Conservation (phyloP, 2,113 vertebrate species). For the Arizona elegans region DNA sequence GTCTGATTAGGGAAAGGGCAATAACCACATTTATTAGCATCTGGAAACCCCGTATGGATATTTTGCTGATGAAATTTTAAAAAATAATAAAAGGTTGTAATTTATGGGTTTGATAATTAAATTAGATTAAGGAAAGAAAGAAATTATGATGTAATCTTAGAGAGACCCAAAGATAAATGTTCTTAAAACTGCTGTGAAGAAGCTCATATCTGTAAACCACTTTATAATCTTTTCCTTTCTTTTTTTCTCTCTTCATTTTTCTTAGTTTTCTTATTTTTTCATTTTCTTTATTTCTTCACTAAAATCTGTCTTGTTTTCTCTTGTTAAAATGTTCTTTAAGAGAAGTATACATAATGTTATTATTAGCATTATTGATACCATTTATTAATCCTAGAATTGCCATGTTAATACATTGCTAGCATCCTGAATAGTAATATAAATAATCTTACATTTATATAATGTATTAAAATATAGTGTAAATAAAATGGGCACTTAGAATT, state of each 20-base stretch:
- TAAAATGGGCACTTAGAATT: neutral
- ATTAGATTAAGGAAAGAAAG: neutral
- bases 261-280: neutral
- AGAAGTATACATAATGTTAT: neutral
- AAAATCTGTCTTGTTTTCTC: neutral
- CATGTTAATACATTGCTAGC: neutral
- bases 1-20: neutral
- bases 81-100: neutral
- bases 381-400: neutral
- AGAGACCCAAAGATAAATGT: neutral
- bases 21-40: neutral
- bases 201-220: neutral
- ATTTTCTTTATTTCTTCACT: neutral
- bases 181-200: neutral
- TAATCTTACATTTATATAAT: neutral
- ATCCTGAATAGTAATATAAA: neutral
- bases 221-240: neutral
- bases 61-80: neutral
- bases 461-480: neutral
- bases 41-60: neutral
- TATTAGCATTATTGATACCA: neutral
- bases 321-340: neutral
- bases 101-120: neutral
- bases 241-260: neutral
- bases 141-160: neutral